A percentile compares a stretch with the other conserved stretches of the same genome.
phyloP scores from a whole-genome alignment of 2,113 vertebrate genomes.

The Falcunculus frontatus region DNA sequence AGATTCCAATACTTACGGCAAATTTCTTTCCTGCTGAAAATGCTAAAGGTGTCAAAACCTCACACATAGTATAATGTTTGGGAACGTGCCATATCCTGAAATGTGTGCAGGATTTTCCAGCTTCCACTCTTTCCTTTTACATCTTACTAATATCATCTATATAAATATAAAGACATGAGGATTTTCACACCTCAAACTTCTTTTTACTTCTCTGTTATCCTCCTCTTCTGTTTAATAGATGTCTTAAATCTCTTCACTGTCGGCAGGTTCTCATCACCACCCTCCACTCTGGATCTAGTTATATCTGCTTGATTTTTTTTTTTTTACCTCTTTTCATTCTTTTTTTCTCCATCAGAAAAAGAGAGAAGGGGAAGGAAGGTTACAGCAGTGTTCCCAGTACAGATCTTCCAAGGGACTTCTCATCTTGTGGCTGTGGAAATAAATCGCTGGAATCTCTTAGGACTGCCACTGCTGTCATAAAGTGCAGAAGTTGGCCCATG shows the following conservation, averaged over 20 bases:
- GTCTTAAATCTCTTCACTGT: not conserved
- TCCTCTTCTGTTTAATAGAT: not conserved
- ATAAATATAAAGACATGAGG: not conserved
- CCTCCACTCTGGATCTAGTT: not conserved
- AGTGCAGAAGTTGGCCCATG: not conserved
- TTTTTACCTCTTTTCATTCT: not conserved
- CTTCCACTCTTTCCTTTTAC: not conserved
- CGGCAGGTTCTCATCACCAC: not conserved
- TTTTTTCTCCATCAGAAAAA: not conserved
- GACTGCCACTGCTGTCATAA: not conserved
- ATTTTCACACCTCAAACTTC: not conserved
- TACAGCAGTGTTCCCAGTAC: not conserved
- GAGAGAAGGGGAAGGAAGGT: not conserved
- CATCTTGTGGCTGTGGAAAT: not conserved
- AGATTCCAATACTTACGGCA: not conserved
- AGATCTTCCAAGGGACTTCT: not conserved
- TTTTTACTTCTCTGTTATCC: not conserved
- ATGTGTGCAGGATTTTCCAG: slow-evolving; percentile 7
- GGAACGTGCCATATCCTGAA: not conserved
- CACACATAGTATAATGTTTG: not conserved
- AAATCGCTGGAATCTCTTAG: not conserved
- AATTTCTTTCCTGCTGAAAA: not conserved
- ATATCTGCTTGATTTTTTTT: not conserved
- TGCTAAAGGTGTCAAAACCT: not conserved
- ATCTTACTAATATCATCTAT: not conserved